These are phyloP conservation scores for Acrossocheilus wenchowensis DNA, from an alignment of 2,797 vertebrate genomes.

Conservation along the genomic window DNA sequence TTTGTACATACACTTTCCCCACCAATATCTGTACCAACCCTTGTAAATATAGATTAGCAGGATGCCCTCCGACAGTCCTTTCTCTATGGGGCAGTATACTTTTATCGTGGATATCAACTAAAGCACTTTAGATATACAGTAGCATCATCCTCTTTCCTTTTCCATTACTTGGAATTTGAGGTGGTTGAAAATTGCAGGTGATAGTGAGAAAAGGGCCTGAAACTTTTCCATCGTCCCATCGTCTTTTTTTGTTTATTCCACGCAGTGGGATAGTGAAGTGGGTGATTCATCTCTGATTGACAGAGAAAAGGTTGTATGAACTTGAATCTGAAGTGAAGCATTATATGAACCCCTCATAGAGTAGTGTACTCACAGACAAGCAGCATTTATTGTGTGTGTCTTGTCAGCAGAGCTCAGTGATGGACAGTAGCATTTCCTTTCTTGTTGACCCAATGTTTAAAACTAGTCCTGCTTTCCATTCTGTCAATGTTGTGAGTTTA, in stretches of 20 bases:
- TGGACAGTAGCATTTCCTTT: background rate
- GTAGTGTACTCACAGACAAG: constrained; percentile 1
- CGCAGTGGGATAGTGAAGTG: constrained; percentile 40
- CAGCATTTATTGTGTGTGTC: background rate
- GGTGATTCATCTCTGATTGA: constrained; percentile 26
- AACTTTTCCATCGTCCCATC: background rate
- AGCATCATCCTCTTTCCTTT: constrained; percentile 5
- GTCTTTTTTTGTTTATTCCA: constrained; percentile 2
- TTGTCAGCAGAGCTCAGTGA: background rate
- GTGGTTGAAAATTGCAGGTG: background rate
- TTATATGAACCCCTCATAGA: background rate
- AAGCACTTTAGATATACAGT: background rate
- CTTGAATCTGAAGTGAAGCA: background rate
- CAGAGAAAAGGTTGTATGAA: constrained; percentile 36
- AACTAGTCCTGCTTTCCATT: constrained; percentile 7
- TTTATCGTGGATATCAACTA: background rate
- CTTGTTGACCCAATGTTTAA: background rate
- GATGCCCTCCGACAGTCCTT: background rate
- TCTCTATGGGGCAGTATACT: background rate
- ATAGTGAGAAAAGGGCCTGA: background rate
- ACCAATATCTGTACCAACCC: background rate
- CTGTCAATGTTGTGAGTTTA: background rate
- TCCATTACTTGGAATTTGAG: background rate
- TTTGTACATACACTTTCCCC: constrained; percentile 2
- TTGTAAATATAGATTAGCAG: background rate